phyloP scores from a whole-genome alignment of 2,888 invertebrate species.

The Mystacides longicornis region DNA sequence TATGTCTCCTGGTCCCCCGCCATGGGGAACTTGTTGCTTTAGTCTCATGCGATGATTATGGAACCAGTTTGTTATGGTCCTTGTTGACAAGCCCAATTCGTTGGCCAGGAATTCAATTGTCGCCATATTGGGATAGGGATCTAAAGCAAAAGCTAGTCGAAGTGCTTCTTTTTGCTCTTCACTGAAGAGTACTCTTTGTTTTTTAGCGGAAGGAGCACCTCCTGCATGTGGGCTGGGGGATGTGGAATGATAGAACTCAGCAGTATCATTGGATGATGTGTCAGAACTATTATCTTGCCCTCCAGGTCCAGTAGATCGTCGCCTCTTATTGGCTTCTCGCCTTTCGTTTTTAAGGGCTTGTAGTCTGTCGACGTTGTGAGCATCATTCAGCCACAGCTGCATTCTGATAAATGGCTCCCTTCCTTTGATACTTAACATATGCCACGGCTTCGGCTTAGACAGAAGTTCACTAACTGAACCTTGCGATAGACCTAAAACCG shows the following conservation, averaged over 20 bases:
- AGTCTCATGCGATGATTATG: constrained; percentile 98
- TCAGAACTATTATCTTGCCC: constrained; percentile 82
- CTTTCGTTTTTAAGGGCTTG: constrained; percentile 87
- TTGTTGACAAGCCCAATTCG: constrained; percentile 82
- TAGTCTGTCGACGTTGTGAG: constrained; percentile 88
- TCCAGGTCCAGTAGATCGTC: constrained; percentile 74
- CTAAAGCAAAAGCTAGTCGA: constrained; percentile 86
- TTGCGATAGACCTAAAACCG: constrained; percentile 91
- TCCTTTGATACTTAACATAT: constrained; percentile 97
- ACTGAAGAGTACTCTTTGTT: constrained; percentile 92
- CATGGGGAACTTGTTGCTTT: constrained; percentile 83
- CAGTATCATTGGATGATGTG: constrained; percentile 81
- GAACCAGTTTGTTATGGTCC: constrained; percentile 99
- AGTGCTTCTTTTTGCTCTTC: constrained; percentile 98
- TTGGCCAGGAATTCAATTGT: constrained; percentile 93
- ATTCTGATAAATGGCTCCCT: constrained; percentile 93
- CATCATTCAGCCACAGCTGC: constrained; percentile 95
- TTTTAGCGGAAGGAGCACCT: constrained; percentile 81
- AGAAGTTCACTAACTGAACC: constrained; percentile 95
- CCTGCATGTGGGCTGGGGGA: constrained; percentile 65
- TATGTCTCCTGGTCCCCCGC: constrained; percentile 62
- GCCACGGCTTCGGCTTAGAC: constrained; percentile 98
- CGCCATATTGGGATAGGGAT: constrained; percentile 94
- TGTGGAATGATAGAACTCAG: constrained; percentile 80
- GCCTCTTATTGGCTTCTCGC: constrained; percentile 83